Evolutionary conservation across 2,797 vertebrate genomes (phyloP).

Genomic region (Limnodromus scolopaceus): DNA sequence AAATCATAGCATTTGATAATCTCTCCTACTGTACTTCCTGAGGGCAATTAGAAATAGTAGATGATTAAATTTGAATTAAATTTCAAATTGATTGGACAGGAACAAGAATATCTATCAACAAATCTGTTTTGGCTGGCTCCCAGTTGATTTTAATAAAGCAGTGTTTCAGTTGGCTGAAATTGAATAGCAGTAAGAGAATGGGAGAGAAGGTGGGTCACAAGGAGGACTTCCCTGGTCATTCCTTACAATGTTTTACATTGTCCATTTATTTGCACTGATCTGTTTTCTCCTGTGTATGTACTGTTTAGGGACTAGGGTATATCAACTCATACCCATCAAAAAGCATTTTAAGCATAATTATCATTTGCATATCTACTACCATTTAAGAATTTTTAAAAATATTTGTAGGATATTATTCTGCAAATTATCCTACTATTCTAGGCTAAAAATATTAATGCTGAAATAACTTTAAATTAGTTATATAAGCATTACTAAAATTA

Average conservation of each 20-base stretch:
- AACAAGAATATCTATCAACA: not conserved
- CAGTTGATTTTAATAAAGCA: not conserved
- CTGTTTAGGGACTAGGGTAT: not conserved
- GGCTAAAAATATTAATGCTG: not conserved
- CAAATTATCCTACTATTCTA: not conserved
- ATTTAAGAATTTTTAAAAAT: not conserved
- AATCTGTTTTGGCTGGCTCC: not conserved
- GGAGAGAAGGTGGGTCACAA: not conserved
- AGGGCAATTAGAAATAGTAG: slow-evolving; percentile 30
- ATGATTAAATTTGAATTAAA: not conserved
- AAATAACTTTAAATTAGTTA: not conserved
- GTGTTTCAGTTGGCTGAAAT: not conserved
- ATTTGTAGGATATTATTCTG: not conserved
- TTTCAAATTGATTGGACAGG: not conserved
- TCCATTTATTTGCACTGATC: not conserved
- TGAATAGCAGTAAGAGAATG: not conserved
- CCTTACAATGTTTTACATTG: not conserved
- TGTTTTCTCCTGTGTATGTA: not conserved
- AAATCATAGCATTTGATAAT: not conserved
- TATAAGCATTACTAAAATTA: not conserved
- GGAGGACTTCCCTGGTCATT: not conserved
- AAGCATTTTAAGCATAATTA: not conserved
- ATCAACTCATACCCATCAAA: not conserved
- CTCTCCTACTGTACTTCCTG: not conserved
- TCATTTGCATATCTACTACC: not conserved